phyloP scores from a whole-genome alignment of 2,888 invertebrate genomes.

The Andrena marginata region DNA sequence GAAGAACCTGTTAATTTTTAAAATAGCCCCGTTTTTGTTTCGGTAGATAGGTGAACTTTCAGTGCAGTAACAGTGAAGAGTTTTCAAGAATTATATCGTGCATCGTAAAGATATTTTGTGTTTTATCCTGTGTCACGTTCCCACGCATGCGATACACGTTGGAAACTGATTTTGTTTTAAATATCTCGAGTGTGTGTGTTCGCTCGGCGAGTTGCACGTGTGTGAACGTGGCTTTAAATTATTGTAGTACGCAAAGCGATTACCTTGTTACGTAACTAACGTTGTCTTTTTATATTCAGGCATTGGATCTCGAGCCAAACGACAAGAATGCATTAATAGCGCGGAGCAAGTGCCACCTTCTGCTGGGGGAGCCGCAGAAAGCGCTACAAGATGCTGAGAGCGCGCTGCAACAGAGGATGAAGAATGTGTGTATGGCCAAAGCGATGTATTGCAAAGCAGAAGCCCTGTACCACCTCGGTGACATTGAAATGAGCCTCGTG shows the following conservation, averaged over 20 bases:
- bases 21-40: background rate
- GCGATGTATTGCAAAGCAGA: constrained; percentile 96
- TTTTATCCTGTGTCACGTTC: background rate
- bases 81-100: background rate
- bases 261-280: background rate
- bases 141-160: too few relatives aligned
- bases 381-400: constrained; percentile 94
- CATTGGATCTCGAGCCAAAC: constrained; percentile 93
- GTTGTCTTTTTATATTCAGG: constrained; percentile 87
- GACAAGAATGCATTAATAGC: constrained; percentile 95
- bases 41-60: background rate
- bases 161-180: too few relatives aligned
- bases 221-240: background rate
- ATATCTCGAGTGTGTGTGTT: too few relatives aligned
- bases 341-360: constrained; percentile 94
- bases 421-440: constrained; percentile 90
- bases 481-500: constrained; percentile 97
- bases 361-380: constrained; percentile 93
- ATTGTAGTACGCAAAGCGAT: background rate
- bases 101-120: background rate
- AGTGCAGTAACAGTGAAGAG: background rate
- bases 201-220: too few relatives aligned
- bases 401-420: constrained; percentile 87
- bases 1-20: background rate
- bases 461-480: constrained; percentile 95